phyloP scores from a whole-genome alignment of 2,797 vertebrate genomes.

The Cynopterus sphinx region DNA sequence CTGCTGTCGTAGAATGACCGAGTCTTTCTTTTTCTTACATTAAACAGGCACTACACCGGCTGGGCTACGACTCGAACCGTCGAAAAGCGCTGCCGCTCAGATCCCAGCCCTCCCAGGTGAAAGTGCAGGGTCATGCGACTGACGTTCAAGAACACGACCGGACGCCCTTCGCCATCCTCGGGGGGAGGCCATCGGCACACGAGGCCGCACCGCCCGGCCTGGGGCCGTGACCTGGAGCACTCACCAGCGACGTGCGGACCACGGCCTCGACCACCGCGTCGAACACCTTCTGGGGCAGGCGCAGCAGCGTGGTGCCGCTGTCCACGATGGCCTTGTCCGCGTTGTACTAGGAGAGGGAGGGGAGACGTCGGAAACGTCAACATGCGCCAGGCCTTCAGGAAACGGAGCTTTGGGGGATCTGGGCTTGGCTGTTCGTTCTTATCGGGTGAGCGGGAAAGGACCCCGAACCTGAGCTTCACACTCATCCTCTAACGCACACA shows the following conservation, averaged over 20 bases:
- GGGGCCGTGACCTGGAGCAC: background rate
- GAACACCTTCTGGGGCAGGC: slow-evolving; percentile 96
- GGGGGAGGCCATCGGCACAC: fast-evolving
- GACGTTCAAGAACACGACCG: background rate
- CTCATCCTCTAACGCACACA: no score
- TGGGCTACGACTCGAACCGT: background rate
- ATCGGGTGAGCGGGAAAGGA: no score
- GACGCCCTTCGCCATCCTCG: background rate
- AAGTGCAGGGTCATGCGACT: no score
- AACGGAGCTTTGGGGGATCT: no score
- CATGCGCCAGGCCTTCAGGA: no score
- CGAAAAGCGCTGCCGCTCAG: fast-evolving
- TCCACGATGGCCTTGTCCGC: slow-evolving; percentile 98
- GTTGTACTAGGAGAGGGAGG: slow-evolving; percentile 90
- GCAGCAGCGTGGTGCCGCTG: slow-evolving; percentile 96
- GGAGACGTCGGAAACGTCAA: no score
- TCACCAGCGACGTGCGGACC: slow-evolving; percentile 91
- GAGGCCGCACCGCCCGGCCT: fast-evolving
- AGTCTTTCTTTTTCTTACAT: background rate
- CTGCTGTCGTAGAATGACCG: background rate
- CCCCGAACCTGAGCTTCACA: no score
- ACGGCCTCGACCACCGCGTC: slow-evolving; percentile 93
- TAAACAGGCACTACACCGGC: background rate
- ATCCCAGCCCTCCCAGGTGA: background rate
- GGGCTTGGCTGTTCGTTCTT: no score